Percentiles rank a stretch among this genome's conserved stretches.
These are phyloP conservation scores for Pachydiplax longipennis DNA, from an alignment of 2,888 invertebrate genomes.

Conservation along the genomic window DNA sequence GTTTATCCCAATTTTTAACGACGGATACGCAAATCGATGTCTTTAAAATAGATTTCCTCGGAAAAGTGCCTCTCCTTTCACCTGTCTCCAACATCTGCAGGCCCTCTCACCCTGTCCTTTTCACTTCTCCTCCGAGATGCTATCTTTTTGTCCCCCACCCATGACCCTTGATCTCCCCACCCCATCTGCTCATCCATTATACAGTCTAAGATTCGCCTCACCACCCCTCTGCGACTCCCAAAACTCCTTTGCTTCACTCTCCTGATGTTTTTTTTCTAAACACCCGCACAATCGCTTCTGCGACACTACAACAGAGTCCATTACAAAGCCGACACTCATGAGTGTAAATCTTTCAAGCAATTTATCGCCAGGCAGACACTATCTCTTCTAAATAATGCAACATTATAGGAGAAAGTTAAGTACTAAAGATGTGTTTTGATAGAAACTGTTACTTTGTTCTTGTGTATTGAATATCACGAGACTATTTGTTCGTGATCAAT, in stretches of 20 bases:
- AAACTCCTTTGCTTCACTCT: not conserved
- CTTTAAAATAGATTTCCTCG: no score
- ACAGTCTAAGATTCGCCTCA: not conserved
- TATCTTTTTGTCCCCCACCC: not conserved
- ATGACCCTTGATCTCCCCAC: not conserved
- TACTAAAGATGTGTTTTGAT: no score
- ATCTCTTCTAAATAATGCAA: no score
- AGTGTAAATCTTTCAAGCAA: not conserved
- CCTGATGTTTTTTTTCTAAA: not conserved
- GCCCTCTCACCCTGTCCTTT: not conserved
- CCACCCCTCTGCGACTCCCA: not conserved
- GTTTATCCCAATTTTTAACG: no score
- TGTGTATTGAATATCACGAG: no score
- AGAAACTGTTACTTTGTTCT: no score
- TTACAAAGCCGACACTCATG: not conserved
- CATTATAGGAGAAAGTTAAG: no score
- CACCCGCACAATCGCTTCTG: not conserved
- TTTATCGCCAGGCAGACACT: not conserved
- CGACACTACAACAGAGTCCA: not conserved
- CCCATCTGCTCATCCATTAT: not conserved
- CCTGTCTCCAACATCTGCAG: not conserved
- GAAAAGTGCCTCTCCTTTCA: not conserved
- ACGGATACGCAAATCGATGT: no score
- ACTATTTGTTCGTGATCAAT: no score
- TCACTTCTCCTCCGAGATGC: not conserved